These are phyloP conservation scores for Dromococcyx pavoninus DNA, from an alignment of 2,797 vertebrate genomes.

Conservation along the genomic window DNA sequence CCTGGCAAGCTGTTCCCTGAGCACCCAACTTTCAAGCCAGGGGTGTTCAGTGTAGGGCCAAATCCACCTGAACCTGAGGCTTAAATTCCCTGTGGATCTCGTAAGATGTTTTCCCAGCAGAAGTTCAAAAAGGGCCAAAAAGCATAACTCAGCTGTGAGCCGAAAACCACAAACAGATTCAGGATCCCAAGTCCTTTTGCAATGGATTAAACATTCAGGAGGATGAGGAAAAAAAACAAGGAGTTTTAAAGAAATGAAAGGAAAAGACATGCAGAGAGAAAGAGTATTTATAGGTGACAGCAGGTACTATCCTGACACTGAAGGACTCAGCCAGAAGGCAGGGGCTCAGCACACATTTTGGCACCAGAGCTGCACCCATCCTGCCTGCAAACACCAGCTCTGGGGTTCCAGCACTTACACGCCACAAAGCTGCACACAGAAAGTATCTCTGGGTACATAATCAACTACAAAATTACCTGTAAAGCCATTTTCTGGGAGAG, in stretches of 20 bases:
- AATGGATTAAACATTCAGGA: neutral
- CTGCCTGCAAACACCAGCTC: rapidly evolving
- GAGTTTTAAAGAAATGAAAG: neutral
- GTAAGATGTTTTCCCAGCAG: neutral
- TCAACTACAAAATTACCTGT: neutral
- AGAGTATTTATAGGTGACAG: neutral
- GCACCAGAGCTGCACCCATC: neutral
- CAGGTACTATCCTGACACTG: neutral
- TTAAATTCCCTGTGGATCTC: neutral
- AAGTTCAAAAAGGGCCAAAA: neutral
- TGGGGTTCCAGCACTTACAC: neutral
- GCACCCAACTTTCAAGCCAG: neutral
- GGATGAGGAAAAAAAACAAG: neutral
- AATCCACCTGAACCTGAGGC: neutral
- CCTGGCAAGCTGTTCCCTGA: neutral
- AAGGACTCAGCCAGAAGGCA: neutral
- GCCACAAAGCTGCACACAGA: neutral
- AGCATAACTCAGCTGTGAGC: neutral
- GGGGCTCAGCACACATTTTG: neutral
- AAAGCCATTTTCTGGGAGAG: neutral
- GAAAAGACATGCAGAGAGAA: neutral
- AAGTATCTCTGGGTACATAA: neutral
- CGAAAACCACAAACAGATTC: rapidly evolving
- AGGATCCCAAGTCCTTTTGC: no score
- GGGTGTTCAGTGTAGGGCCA: neutral